Evolutionary conservation across 2,113 vertebrate species (phyloP).

Genomic region (Crotophaga sulcirostris): DNA sequence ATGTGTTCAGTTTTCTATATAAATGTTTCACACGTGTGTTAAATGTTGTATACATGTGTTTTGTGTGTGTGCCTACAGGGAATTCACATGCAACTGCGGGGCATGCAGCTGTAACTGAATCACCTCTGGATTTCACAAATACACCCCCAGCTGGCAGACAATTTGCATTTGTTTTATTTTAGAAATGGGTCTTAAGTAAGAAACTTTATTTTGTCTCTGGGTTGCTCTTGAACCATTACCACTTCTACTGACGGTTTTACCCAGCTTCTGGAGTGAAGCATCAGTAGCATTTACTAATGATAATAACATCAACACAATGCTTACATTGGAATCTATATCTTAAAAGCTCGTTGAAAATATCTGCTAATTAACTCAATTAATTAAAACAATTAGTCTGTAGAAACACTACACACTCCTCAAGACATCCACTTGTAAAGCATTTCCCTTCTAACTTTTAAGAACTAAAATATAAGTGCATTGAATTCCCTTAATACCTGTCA

Average conservation of each 20-base stretch:
- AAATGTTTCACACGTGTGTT: too few species aligned
- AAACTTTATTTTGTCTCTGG: not conserved
- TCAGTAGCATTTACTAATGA: not conserved
- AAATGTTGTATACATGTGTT: not conserved
- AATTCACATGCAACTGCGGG: rapidly evolving
- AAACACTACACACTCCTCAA: not conserved
- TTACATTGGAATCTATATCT: not conserved
- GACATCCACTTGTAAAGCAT: not conserved
- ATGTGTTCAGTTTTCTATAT: not conserved
- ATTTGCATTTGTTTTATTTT: not conserved
- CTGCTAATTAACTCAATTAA: slow-evolving; percentile 51
- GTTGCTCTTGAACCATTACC: not conserved
- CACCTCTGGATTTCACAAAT: not conserved
- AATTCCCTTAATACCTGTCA: slow-evolving; percentile 52
- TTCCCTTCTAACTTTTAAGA: slow-evolving; percentile 12
- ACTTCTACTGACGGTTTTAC: not conserved
- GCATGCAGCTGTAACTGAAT: not conserved
- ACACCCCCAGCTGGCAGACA: not conserved
- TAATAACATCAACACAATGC: not conserved
- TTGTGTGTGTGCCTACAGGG: not conserved
- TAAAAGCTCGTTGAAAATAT: slow-evolving; percentile 31
- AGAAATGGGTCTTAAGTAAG: not conserved
- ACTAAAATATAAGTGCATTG: not conserved
- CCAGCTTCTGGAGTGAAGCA: not conserved
- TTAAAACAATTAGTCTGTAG: slow-evolving; percentile 36